Evolutionary conservation across 2,113 vertebrate species (phyloP).

Genomic region (Laticauda laticaudata): DNA sequence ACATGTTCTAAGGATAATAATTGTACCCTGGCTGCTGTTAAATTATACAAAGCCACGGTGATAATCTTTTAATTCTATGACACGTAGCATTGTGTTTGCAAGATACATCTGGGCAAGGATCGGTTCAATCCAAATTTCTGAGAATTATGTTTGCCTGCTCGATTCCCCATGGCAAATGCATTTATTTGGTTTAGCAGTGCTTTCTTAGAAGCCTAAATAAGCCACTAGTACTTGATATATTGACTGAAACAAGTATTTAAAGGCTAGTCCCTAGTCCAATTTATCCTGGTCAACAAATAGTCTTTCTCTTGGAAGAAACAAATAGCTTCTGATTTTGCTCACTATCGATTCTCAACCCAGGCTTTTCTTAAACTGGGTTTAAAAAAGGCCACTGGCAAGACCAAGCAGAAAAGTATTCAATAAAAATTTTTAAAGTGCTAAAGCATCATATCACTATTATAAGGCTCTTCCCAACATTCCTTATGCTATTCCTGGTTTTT

Average conservation of each 20-base stretch:
- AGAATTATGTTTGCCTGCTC: not conserved
- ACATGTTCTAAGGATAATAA: not conserved
- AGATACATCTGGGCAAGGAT: not conserved
- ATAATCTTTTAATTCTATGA: not conserved
- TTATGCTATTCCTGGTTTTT: not conserved
- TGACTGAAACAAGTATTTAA: not conserved
- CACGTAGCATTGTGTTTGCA: not conserved
- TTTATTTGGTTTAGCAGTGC: not conserved
- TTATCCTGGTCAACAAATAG: not conserved
- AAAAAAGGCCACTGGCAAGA: not conserved
- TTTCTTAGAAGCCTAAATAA: not conserved
- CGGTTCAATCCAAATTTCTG: not conserved
- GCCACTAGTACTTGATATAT: not conserved
- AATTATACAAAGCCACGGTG: not conserved
- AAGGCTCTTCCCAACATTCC: not conserved
- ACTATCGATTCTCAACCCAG: not conserved
- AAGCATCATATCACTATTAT: not conserved
- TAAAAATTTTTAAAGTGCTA: not conserved
- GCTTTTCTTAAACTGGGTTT: not conserved
- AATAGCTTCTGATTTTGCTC: not conserved
- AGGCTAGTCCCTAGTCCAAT: not conserved
- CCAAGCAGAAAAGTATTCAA: not conserved
- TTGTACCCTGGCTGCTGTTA: not conserved
- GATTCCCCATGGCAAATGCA: not conserved
- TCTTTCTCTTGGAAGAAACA: not conserved